Conservation (phyloP, 2,113 vertebrate species). For the Capreolus pygargus region DNA sequence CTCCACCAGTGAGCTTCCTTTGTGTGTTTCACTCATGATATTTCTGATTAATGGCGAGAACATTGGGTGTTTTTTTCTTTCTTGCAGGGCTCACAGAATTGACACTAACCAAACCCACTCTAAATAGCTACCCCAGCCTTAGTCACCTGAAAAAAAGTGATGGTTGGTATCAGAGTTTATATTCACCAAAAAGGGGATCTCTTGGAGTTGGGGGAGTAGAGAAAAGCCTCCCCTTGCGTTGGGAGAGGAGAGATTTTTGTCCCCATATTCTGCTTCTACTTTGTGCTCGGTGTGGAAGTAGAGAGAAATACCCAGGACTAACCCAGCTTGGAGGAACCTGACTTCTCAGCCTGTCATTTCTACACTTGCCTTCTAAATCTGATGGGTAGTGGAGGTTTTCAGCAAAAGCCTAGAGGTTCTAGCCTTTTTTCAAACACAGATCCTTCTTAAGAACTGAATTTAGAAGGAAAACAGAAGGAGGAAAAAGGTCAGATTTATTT, state of each 20-base stretch:
- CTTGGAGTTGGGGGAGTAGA: neutral
- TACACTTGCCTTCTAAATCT: neutral
- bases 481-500: conserved; percentile 20
- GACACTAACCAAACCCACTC: neutral
- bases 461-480: neutral
- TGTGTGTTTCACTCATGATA: neutral
- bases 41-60: neutral
- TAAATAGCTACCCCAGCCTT: neutral
- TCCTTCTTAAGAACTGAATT: neutral
- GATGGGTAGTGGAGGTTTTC: neutral
- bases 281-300: neutral
- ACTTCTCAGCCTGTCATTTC: neutral
- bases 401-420: neutral
- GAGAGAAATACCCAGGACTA: neutral
- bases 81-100: neutral
- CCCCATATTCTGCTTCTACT: neutral
- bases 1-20: neutral
- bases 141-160: neutral
- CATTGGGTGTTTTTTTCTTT: neutral
- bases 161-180: neutral
- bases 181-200: neutral
- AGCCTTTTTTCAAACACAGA: neutral
- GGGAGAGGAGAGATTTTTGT: neutral
- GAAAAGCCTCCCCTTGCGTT: neutral
- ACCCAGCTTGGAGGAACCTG: neutral